phyloP scores from a whole-genome alignment of 2,888 invertebrate genomes.

The Camponotus fellah region DNA sequence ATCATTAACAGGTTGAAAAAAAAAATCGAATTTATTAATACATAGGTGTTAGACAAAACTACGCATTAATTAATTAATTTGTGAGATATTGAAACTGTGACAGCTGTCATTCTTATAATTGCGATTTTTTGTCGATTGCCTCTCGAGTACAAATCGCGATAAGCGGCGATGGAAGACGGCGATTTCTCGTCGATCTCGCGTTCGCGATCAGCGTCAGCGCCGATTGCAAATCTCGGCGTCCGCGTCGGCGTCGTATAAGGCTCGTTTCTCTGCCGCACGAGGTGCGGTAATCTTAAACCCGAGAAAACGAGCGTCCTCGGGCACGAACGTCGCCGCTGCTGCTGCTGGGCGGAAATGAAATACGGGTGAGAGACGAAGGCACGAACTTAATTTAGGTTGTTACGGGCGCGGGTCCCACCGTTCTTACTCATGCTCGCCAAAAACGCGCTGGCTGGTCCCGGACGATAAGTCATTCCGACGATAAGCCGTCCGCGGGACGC shows the following conservation, averaged over 20 bases:
- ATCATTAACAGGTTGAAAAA: no score
- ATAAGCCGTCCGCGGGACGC: constrained; percentile 77
- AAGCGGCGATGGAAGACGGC: constrained; percentile 41
- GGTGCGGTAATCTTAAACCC: constrained; percentile 62
- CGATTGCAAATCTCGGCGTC: constrained; percentile 64
- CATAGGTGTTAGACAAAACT: no score
- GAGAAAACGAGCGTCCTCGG: constrained; percentile 62
- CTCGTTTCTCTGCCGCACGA: constrained; percentile 32
- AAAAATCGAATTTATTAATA: no score
- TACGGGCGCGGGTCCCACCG: constrained; percentile 59
- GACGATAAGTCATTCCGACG: constrained; percentile 84
- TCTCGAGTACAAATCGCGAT: neutral
- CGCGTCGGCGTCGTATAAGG: neutral
- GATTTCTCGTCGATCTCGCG: constrained; percentile 25
- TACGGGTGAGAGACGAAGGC: constrained; percentile 75
- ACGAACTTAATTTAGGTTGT: constrained; percentile 80
- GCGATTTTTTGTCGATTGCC: constrained; percentile 15
- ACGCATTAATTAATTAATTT: constrained; percentile 19
- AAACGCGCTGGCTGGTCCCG: constrained; percentile 68
- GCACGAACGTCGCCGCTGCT: constrained; percentile 27
- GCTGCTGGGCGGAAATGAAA: constrained; percentile 76
- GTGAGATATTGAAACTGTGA: neutral
- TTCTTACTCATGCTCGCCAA: constrained; percentile 65
- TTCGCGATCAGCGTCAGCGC: constrained; percentile 41
- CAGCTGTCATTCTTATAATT: constrained; percentile 15